A percentile compares a stretch with the other conserved stretches of the same genome.
Conservation (phyloP, 2,113 vertebrate species). For the Notarius lentiginosus region DNA sequence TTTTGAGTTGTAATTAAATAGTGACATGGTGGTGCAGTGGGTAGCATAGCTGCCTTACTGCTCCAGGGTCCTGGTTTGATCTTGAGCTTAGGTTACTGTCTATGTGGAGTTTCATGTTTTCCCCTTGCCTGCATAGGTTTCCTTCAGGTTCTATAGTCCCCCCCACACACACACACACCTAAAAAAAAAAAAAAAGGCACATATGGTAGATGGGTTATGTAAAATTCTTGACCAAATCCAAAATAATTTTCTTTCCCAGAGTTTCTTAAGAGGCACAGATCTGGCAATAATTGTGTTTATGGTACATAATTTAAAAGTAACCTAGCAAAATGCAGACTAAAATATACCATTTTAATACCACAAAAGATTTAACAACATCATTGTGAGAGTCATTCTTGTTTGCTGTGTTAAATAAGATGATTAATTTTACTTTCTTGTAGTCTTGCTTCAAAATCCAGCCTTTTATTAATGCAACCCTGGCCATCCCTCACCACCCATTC, state of each 20-base stretch:
- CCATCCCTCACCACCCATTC: neutral
- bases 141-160: neutral
- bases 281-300: neutral
- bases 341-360: neutral
- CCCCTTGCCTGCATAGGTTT: neutral
- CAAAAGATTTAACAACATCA: neutral
- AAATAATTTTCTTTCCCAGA: neutral
- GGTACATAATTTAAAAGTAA: neutral
- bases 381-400: neutral
- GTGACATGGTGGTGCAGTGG: neutral
- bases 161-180: no score
- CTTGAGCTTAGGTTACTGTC: neutral
- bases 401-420: neutral
- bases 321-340: neutral
- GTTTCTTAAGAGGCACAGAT: neutral
- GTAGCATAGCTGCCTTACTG: neutral
- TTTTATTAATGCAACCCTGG: neutral
- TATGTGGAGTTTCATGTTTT: neutral
- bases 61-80: neutral
- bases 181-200: neutral
- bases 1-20: neutral
- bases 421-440: neutral
- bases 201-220: neutral
- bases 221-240: neutral
- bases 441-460: neutral